A percentile compares a stretch with the other conserved stretches of the same genome.
These are phyloP conservation scores for Eptesicus fuscus DNA, from an alignment of 2,113 vertebrate species.

Conservation along the genomic window DNA sequence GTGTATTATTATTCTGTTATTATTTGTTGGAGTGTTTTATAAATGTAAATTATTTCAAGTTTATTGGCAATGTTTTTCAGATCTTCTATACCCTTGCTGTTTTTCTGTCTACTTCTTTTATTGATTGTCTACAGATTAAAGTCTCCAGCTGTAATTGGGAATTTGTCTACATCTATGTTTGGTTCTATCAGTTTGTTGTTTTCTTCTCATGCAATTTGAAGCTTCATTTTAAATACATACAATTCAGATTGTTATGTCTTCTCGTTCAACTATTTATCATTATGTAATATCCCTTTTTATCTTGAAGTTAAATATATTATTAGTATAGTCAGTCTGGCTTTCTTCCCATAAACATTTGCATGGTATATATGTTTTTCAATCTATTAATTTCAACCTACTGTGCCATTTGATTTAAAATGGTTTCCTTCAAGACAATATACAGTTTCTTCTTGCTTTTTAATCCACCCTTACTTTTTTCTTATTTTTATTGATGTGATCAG, in stretches of 20 bases:
- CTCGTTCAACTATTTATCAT: background rate
- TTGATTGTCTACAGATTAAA: background rate
- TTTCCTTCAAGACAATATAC: background rate
- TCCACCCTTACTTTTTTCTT: background rate
- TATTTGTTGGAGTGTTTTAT: background rate
- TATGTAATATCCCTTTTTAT: background rate
- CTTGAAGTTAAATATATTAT: background rate
- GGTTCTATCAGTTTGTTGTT: background rate
- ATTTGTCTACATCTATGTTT: background rate
- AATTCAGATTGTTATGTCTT: background rate
- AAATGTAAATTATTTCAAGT: background rate
- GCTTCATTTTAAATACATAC: background rate
- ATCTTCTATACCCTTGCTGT: background rate
- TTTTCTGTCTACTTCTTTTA: background rate
- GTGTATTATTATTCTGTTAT: background rate
- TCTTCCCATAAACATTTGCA: background rate
- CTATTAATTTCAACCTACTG: background rate
- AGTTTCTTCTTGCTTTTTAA: background rate
- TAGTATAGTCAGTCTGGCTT: background rate
- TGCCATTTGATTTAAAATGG: background rate
- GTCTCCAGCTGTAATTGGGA: background rate
- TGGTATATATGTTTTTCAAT: background rate
- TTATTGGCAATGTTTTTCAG: background rate
- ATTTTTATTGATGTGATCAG: background rate
- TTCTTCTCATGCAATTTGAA: background rate